phyloP scores from a whole-genome alignment of 2,888 invertebrate species.

The Chloromyia formosa region DNA sequence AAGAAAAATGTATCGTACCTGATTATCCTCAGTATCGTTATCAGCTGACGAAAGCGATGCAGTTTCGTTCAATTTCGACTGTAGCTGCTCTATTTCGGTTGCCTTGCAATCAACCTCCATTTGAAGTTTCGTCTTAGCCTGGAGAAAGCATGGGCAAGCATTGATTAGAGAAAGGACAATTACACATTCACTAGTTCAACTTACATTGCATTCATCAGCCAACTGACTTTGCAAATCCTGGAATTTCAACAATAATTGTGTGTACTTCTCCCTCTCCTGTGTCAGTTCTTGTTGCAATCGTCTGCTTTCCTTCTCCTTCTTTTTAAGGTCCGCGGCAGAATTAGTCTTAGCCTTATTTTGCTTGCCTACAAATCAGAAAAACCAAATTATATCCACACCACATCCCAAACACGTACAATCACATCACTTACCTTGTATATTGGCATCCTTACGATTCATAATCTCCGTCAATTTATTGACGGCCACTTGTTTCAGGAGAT shows the following conservation, averaged over 20 bases:
- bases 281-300: slow-evolving; percentile 94
- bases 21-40: slow-evolving; percentile 79
- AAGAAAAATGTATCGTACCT: slow-evolving; percentile 55
- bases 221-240: slow-evolving; percentile 87
- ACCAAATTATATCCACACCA: background rate
- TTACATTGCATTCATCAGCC: slow-evolving; percentile 79
- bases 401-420: background rate
- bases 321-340: slow-evolving; percentile 79
- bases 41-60: slow-evolving; percentile 91
- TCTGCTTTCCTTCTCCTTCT: slow-evolving; percentile 94
- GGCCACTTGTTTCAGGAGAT: slow-evolving; percentile 89
- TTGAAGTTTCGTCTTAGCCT: slow-evolving; percentile 76
- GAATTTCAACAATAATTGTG: slow-evolving; percentile 83
- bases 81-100: slow-evolving; percentile 92
- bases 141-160: slow-evolving; percentile 16
- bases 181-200: slow-evolving; percentile 49
- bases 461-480: slow-evolving; percentile 98
- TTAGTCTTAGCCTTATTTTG: slow-evolving; percentile 79
- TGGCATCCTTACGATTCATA: slow-evolving; percentile 86
- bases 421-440: slow-evolving; percentile 67
- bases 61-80: slow-evolving; percentile 88
- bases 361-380: slow-evolving; percentile 66
- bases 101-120: slow-evolving; percentile 98
- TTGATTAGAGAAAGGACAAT: background rate
- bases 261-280: slow-evolving; percentile 93